Conservation (phyloP, 2,888 invertebrate species). For the Acrobasis consociella region DNA sequence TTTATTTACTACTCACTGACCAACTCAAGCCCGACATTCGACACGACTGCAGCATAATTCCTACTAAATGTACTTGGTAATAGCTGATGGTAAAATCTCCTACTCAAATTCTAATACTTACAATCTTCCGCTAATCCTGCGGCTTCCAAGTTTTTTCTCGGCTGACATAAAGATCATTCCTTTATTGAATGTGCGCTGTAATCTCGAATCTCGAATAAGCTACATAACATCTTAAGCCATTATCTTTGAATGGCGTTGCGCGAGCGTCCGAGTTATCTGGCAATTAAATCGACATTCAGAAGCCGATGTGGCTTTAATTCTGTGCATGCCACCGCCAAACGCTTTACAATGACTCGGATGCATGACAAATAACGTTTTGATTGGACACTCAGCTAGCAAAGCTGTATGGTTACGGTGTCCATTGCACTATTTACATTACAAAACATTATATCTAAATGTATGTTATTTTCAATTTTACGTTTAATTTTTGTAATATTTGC, state of each 20-base stretch:
- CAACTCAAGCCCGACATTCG: too few species aligned
- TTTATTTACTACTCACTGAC: too few species aligned
- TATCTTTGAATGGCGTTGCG: constrained; percentile 77
- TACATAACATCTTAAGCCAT: constrained; percentile 75
- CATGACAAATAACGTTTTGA: constrained; percentile 81
- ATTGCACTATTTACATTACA: constrained; percentile 32
- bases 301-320: constrained; percentile 76
- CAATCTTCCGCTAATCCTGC: constrained; percentile 17
- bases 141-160: constrained; percentile 24
- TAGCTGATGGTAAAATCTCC: background rate
- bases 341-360: constrained; percentile 76
- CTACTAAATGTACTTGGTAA: too few species aligned
- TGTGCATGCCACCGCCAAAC: constrained; percentile 71
- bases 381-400: constrained; percentile 64
- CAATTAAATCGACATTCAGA: constrained; percentile 83
- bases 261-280: constrained; percentile 74
- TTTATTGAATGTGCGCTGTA: constrained; percentile 35
- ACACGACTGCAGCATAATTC: too few species aligned
- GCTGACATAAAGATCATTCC: constrained; percentile 29
- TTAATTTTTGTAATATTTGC: too few species aligned
- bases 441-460: background rate
- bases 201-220: constrained; percentile 67
- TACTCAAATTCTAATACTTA: background rate
- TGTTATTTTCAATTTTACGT: background rate
- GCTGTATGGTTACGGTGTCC: constrained; percentile 42